phyloP scores from a whole-genome alignment of 2,113 vertebrate species.

The Harpagus bidentatus region DNA sequence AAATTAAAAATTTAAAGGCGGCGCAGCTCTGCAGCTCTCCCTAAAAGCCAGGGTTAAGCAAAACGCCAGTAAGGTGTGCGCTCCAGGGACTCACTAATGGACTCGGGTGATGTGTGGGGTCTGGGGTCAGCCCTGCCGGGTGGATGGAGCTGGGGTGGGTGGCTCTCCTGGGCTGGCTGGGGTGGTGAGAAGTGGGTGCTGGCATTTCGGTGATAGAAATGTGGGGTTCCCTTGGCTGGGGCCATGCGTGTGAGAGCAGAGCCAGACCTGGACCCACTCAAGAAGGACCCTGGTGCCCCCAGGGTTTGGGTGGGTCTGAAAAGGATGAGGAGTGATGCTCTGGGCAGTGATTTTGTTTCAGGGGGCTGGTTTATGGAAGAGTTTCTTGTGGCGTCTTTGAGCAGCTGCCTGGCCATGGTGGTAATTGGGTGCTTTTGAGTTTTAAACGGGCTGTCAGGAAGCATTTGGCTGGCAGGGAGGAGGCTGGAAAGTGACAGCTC shows the following conservation, averaged over 20 bases:
- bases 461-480: not conserved
- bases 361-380: not conserved
- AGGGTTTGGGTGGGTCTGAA: not conserved
- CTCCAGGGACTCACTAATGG: conserved; percentile 24
- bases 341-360: not conserved
- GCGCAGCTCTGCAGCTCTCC: not conserved
- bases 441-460: conserved; percentile 34
- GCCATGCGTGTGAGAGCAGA: fast-evolving
- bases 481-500: conserved; percentile 15
- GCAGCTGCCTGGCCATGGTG: not conserved
- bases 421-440: not conserved
- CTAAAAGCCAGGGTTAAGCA: not conserved
- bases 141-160: fast-evolving
- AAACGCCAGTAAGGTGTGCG: not conserved
- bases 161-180: not conserved
- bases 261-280: not conserved
- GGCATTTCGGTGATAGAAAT: not conserved
- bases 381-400: not conserved
- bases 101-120: not conserved
- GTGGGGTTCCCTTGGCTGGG: fast-evolving
- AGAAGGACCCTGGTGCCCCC: not conserved
- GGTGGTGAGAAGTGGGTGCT: not conserved
- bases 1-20: conserved; percentile 39
- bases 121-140: not conserved
- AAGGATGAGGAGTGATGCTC: not conserved